Percentiles rank a stretch among this genome's conserved stretches.
Conservation (phyloP, 1,140 invertebrate genomes). For the Zaprionus capensis region DNA sequence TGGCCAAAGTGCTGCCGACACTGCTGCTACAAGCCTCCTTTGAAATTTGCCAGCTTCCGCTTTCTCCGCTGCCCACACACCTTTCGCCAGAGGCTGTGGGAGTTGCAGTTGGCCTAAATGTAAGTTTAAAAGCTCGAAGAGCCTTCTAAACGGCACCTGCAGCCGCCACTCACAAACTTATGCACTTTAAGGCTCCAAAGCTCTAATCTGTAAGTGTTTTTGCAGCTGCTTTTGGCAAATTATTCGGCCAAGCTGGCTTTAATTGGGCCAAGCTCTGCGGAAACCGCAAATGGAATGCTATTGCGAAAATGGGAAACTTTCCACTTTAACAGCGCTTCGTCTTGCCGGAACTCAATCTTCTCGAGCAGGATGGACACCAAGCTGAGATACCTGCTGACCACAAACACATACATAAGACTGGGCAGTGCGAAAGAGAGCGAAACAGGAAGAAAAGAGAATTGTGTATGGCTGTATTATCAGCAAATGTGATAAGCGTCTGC, state of each 20-base stretch:
- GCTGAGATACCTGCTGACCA: background rate
- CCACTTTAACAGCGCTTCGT: background rate
- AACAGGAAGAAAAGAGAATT: background rate
- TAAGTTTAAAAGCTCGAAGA: constrained; percentile 63
- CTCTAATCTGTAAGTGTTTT: constrained; percentile 26
- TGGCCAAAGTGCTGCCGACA: constrained; percentile 70
- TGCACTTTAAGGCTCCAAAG: constrained; percentile 37
- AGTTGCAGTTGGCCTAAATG: constrained; percentile 43
- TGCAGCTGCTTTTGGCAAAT: constrained; percentile 2
- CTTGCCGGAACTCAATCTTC: background rate
- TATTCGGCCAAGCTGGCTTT: constrained; percentile 7
- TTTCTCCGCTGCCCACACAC: background rate
- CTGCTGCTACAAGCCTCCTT: constrained; percentile 53
- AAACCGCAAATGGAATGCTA: constrained; percentile 3
- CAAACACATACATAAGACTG: background rate
- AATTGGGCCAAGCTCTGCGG: background rate
- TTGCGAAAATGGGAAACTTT: background rate
- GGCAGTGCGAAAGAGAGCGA: background rate
- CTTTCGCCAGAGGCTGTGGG: background rate
- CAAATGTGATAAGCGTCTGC: background rate
- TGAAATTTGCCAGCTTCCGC: constrained; percentile 33
- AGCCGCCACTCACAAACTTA: constrained; percentile 49
- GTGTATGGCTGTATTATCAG: background rate
- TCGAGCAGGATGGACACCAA: background rate
- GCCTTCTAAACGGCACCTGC: constrained; percentile 60